Evolutionary conservation across 2,797 vertebrate species (phyloP).

Genomic region (Stomatorhinus walkeri): DNA sequence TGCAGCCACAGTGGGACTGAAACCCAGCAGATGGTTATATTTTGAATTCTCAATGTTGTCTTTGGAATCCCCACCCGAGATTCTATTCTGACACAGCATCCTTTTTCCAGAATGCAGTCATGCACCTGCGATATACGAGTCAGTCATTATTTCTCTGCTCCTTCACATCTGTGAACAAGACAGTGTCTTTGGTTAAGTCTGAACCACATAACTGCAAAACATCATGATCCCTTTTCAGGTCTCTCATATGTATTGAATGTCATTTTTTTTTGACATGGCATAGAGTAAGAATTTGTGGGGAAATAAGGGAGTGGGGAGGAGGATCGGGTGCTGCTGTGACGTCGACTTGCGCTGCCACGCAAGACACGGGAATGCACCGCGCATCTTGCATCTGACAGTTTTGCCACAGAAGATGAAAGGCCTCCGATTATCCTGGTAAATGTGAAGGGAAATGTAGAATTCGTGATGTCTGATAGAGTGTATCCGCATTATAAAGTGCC

Average conservation of each 20-base stretch:
- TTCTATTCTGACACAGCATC: background rate
- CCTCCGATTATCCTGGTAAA: constrained; percentile 20
- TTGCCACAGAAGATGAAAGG: constrained; percentile 25
- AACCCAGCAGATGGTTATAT: background rate
- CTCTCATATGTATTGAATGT: background rate
- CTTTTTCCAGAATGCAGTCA: background rate
- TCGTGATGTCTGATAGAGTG: constrained; percentile 20
- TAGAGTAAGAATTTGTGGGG: background rate
- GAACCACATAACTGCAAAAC: background rate
- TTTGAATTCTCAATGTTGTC: background rate
- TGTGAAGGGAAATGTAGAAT: constrained; percentile 23
- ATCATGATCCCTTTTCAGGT: background rate
- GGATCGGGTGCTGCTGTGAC: background rate
- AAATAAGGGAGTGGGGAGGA: background rate
- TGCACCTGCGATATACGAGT: constrained; percentile 1
- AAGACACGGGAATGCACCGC: constrained; percentile 7
- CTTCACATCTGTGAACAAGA: constrained; percentile 16
- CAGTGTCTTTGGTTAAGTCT: background rate
- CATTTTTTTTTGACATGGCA: background rate
- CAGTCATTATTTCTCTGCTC: background rate
- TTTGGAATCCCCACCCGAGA: constrained; percentile 16
- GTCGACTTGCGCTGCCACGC: background rate
- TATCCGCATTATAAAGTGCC: constrained; percentile 25
- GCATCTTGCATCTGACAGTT: constrained; percentile 22
- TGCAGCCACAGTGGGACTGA: background rate